These are phyloP conservation scores for Leucania comma DNA, from an alignment of 2,888 invertebrate species.

Conservation along the genomic window DNA sequence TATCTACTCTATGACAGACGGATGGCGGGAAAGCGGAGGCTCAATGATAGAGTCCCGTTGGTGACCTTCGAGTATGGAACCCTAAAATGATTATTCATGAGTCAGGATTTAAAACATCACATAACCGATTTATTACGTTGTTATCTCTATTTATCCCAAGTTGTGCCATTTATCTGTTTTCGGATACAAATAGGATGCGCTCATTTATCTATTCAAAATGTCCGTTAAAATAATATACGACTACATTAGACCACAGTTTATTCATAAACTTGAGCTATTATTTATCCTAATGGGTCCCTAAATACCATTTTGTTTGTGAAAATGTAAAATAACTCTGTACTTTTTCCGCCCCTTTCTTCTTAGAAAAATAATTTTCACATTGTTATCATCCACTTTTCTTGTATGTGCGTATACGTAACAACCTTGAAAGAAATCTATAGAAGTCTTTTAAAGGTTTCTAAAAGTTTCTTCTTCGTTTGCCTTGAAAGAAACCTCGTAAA, in stretches of 20 bases:
- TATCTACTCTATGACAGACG: too few relatives aligned
- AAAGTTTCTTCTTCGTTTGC: too few relatives aligned
- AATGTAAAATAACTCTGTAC: conserved; percentile 20
- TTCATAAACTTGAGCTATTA: conserved; percentile 31
- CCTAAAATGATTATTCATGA: conserved; percentile 14
- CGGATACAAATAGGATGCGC: conserved; percentile 1
- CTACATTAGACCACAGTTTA: background rate
- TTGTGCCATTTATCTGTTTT: conserved; percentile 29
- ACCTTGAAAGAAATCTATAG: too few relatives aligned
- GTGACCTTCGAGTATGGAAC: too few relatives aligned
- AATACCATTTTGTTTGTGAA: conserved; percentile 29
- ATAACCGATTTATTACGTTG: conserved; percentile 35
- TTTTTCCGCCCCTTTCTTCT: background rate
- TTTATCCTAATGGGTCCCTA: conserved; percentile 19
- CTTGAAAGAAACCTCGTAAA: too few relatives aligned
- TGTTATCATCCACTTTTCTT: conserved; percentile 1
- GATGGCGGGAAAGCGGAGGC: too few relatives aligned
- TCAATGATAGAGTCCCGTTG: too few relatives aligned
- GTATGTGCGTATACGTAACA: too few relatives aligned
- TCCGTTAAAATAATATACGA: conserved; percentile 11
- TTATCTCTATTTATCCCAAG: conserved; percentile 28
- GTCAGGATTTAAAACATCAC: conserved; percentile 38
- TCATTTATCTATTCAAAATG: conserved; percentile 11
- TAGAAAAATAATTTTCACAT: conserved; percentile 5
- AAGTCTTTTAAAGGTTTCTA: too few relatives aligned